Conservation (phyloP, 2,797 vertebrate genomes). For the Tarsius wallacei region DNA sequence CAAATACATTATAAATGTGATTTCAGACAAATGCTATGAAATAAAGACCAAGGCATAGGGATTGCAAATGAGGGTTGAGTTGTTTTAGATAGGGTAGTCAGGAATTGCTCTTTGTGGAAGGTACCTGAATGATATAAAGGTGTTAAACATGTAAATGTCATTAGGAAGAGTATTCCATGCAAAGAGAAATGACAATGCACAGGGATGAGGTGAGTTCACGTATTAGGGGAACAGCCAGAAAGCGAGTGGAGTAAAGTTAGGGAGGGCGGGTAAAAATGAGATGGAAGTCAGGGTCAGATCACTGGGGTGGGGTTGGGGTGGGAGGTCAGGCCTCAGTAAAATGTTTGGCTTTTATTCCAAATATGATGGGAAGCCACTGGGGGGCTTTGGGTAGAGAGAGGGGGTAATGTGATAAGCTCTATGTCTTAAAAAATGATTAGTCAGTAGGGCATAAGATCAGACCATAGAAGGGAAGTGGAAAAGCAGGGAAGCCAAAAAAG, state of each 20-base stretch:
- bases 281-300: not conserved
- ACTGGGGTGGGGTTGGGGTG: too few relatives aligned
- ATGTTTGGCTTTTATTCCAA: slow-evolving; percentile 50
- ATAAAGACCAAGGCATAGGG: not conserved
- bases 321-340: not conserved
- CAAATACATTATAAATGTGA: not conserved
- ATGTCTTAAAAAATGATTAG: slow-evolving; percentile 34
- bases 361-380: not conserved
- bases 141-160: not conserved
- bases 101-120: not conserved
- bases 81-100: not conserved
- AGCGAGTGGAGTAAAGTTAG: slow-evolving; percentile 30
- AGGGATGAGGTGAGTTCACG: not conserved
- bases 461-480: not conserved
- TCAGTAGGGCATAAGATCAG: not conserved
- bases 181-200: not conserved
- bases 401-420: not conserved
- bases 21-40: slow-evolving; percentile 39
- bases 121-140: not conserved
- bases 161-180: not conserved
- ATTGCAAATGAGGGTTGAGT: not conserved
- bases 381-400: not conserved
- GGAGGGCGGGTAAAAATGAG: not conserved
- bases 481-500: not conserved
- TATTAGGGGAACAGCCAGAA: not conserved